A percentile compares a stretch with the other conserved stretches of the same genome.
Evolutionary conservation across 2,797 vertebrate species (phyloP).

Genomic region (Nannoperca obscura): DNA sequence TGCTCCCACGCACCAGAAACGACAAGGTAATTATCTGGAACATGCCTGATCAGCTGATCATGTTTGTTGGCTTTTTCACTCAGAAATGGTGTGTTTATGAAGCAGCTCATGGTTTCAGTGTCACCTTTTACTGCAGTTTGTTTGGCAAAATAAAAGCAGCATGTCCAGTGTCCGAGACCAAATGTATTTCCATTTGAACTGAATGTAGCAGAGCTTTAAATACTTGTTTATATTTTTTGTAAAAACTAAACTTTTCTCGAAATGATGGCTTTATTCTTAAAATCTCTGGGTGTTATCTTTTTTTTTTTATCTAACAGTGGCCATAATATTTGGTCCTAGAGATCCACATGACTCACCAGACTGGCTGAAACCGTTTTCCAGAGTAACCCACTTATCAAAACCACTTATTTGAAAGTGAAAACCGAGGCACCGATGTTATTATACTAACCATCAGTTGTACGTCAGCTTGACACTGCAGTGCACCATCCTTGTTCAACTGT

Average conservation of each 20-base stretch:
- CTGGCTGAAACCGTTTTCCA: not conserved
- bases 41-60: not conserved
- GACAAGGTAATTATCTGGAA: constrained; percentile 86
- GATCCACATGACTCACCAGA: not conserved
- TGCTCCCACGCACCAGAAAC: constrained; percentile 89
- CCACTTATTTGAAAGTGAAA: constrained; percentile 1
- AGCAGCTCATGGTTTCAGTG: not conserved
- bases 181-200: not conserved
- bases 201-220: too few relatives aligned
- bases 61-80: not conserved
- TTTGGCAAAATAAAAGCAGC: not conserved
- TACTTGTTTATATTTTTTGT: too few relatives aligned
- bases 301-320: not conserved
- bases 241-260: too few relatives aligned
- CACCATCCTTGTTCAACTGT: not conserved
- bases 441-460: not conserved
- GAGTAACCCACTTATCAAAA: not conserved
- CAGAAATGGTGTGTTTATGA: not conserved
- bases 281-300: not conserved
- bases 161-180: not conserved
- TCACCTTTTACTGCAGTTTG: not conserved
- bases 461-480: not conserved
- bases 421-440: too few relatives aligned
- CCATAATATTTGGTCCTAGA: not conserved
- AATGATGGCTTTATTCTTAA: not conserved